Evolutionary conservation across 2,888 invertebrate species (phyloP).

Genomic region (Drosophila gaucha): DNA sequence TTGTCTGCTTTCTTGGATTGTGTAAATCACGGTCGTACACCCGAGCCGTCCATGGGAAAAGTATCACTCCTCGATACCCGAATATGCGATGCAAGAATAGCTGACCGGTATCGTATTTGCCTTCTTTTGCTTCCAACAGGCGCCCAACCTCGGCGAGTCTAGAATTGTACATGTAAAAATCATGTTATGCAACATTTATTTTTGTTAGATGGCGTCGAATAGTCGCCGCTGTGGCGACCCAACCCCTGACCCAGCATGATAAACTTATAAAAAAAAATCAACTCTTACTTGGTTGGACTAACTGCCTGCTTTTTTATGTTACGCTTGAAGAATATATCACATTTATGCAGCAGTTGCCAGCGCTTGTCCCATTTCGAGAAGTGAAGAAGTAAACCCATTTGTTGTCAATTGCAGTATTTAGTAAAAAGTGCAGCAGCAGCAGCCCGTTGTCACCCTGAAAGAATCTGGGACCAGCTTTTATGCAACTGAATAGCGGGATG

Average conservation of each 20-base stretch:
- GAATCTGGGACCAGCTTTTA: constrained; percentile 49
- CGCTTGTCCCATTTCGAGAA: constrained; percentile 66
- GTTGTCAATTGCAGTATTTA: constrained; percentile 31
- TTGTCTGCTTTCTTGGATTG: constrained; percentile 87
- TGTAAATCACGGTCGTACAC: constrained; percentile 95
- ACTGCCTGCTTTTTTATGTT: constrained; percentile 69
- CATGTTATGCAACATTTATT: constrained; percentile 73
- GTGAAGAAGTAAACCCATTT: constrained; percentile 72
- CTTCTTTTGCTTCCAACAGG: constrained; percentile 94
- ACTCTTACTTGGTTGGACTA: constrained; percentile 66
- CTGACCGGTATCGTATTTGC: constrained; percentile 98
- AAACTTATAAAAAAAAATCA: neutral
- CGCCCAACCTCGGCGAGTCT: constrained; percentile 98
- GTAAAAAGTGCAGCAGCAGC: constrained; percentile 36
- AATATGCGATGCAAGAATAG: constrained; percentile 98
- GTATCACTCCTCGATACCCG: constrained; percentile 97
- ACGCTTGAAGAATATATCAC: constrained; percentile 67
- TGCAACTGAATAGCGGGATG: constrained; percentile 53
- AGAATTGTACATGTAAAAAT: constrained; percentile 7
- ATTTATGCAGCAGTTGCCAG: constrained; percentile 56
- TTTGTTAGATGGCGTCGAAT: constrained; percentile 23
- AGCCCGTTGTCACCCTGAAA: constrained; percentile 20
- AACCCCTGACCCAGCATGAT: constrained; percentile 1
- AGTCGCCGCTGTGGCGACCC: constrained; percentile 12
- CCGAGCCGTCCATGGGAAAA: constrained; percentile 98